phyloP scores from a whole-genome alignment of 1,140 invertebrate species.

The Phocides pigmalion region DNA sequence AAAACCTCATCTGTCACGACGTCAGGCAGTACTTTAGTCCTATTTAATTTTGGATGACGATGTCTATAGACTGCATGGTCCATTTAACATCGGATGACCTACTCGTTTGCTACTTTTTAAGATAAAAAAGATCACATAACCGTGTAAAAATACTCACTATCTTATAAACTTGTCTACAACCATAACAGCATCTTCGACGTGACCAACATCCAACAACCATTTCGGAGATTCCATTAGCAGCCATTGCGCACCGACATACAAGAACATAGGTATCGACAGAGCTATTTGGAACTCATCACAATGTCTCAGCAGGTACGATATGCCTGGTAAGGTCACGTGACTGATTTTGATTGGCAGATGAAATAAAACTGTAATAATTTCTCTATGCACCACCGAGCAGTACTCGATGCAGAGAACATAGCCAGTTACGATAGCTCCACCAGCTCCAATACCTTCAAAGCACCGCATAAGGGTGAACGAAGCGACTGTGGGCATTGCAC shows the following conservation, averaged over 20 bases:
- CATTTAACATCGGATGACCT: too few relatives aligned
- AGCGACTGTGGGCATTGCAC: conserved; percentile 47
- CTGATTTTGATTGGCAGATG: conserved; percentile 61
- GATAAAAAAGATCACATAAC: too few relatives aligned
- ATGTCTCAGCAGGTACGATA: conserved; percentile 61
- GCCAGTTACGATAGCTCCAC: conserved; percentile 57
- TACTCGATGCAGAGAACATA: conserved; percentile 62
- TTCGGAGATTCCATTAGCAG: conserved; percentile 65
- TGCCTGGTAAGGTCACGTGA: conserved; percentile 57
- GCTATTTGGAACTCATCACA: conserved; percentile 60
- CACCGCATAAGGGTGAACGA: conserved; percentile 53
- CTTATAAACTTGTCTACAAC: conserved; percentile 61
- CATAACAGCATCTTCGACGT: conserved; percentile 45
- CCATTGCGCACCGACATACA: conserved; percentile 50
- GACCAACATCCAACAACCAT: conserved; percentile 63
- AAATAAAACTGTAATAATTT: conserved; percentile 56
- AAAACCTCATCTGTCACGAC: too few relatives aligned
- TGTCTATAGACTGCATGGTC: too few relatives aligned
- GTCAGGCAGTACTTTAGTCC: too few relatives aligned
- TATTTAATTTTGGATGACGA: too few relatives aligned
- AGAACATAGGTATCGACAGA: conserved; percentile 57
- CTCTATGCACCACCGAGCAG: conserved; percentile 51
- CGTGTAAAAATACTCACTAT: conserved; percentile 52
- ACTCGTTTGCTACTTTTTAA: too few relatives aligned
- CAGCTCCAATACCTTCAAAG: conserved; percentile 59